These are phyloP conservation scores for Enteromius argenteus DNA, from an alignment of 2,797 vertebrate species.

Conservation along the genomic window DNA sequence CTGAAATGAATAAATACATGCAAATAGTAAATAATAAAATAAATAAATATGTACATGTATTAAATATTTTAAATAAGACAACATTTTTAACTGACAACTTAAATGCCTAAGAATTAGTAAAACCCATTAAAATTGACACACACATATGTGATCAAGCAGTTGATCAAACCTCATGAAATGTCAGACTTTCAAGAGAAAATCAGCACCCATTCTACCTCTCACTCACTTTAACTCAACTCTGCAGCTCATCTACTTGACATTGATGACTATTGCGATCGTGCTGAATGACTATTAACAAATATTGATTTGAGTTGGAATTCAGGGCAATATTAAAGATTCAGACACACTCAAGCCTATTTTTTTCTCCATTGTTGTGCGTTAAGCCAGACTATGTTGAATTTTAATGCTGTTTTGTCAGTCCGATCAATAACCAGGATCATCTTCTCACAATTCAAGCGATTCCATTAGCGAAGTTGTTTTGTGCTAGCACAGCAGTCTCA, in stretches of 20 bases:
- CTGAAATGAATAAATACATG: no score
- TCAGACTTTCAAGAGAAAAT: not conserved
- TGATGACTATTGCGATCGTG: constrained; percentile 14
- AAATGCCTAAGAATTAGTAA: not conserved
- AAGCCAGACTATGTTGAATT: constrained; percentile 48
- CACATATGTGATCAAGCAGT: no score
- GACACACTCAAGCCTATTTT: constrained; percentile 30
- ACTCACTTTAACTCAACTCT: constrained; percentile 50
- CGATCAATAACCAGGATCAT: constrained; percentile 47
- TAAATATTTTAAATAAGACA: not conserved
- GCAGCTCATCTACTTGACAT: constrained; percentile 18
- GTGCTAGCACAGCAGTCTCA: constrained; percentile 44
- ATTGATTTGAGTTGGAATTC: constrained; percentile 42
- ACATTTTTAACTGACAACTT: not conserved
- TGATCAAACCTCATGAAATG: constrained; percentile 10
- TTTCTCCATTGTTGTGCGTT: constrained; percentile 20
- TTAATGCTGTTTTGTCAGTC: constrained; percentile 54
- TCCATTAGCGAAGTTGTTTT: constrained; percentile 53
- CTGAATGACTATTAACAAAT: constrained; percentile 25
- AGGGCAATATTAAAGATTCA: constrained; percentile 17
- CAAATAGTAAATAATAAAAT: not conserved
- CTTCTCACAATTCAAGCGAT: constrained; percentile 18
- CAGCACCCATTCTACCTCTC: constrained; percentile 2
- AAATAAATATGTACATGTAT: not conserved
- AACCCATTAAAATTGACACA: not conserved